Evolutionary conservation across 2,888 invertebrate genomes (phyloP).

Genomic region (Drosophila nr. medialis): DNA sequence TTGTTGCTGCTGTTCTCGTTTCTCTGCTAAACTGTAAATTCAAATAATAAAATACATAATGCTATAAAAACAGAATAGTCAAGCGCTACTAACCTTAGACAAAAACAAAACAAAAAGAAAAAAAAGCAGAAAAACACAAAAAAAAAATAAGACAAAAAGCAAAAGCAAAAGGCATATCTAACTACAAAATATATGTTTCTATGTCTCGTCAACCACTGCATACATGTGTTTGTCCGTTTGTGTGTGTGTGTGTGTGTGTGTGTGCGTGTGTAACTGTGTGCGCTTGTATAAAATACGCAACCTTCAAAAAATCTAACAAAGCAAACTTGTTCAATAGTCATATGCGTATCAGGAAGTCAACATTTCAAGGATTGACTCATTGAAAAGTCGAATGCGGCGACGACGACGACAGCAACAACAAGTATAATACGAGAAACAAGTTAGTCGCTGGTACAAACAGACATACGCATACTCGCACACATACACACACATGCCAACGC

Average conservation of each 20-base stretch:
- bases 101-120: slow-evolving; percentile 51
- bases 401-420: slow-evolving; percentile 39
- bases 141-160: slow-evolving; percentile 34
- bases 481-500: slow-evolving; percentile 13
- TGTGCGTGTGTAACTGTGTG: slow-evolving; percentile 28
- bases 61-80: slow-evolving; percentile 61
- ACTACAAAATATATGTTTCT: slow-evolving; percentile 52
- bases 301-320: slow-evolving; percentile 83
- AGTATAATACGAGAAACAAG: slow-evolving; percentile 66
- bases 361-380: slow-evolving; percentile 84
- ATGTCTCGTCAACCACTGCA: slow-evolving; percentile 47
- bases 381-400: slow-evolving; percentile 82
- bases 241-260: slow-evolving; percentile 26
- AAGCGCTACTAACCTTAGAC: slow-evolving; percentile 65
- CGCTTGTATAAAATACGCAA: slow-evolving; percentile 79
- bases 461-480: slow-evolving; percentile 36
- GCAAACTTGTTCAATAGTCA: slow-evolving; percentile 82
- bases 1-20: slow-evolving; percentile 37
- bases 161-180: slow-evolving; percentile 58
- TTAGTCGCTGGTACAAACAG: slow-evolving; percentile 55
- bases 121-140: slow-evolving; percentile 14
- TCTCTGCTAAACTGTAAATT: slow-evolving; percentile 75
- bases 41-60: slow-evolving; percentile 63
- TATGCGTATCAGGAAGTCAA: slow-evolving; percentile 84
- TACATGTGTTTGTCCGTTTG: slow-evolving; percentile 19